Conservation (phyloP, 2,113 vertebrate genomes). For the Gymnobelideus leadbeateri region DNA sequence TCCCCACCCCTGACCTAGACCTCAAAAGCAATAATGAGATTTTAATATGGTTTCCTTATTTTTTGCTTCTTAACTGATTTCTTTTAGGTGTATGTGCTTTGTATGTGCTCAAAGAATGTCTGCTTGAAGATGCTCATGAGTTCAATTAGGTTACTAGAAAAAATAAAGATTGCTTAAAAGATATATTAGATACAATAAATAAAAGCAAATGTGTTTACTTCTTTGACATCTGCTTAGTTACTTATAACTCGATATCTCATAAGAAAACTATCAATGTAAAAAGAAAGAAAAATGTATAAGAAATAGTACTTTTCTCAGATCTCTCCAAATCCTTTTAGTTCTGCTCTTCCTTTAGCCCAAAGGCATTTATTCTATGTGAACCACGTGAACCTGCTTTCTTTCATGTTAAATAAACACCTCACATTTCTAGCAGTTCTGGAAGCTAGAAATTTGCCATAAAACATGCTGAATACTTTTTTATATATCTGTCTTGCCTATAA, state of each 20-base stretch:
- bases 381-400: neutral
- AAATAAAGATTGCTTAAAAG: neutral
- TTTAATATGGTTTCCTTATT: neutral
- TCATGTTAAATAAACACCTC: neutral
- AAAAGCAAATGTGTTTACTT: neutral
- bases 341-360: neutral
- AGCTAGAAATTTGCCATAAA: neutral
- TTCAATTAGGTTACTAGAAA: neutral
- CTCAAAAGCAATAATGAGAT: neutral
- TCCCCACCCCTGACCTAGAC: no score
- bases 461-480: neutral
- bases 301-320: neutral
- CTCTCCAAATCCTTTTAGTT: neutral
- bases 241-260: neutral
- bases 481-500: neutral
- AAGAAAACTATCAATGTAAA: neutral
- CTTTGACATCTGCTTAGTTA: neutral
- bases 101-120: neutral
- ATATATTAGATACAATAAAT: neutral
- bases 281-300: neutral
- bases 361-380: neutral
- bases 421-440: neutral
- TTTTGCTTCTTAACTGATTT: neutral
- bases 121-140: neutral
- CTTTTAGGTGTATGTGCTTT: no score